Evolutionary conservation across 1,140 invertebrate species (phyloP).

Genomic region (Drosophila obscura): DNA sequence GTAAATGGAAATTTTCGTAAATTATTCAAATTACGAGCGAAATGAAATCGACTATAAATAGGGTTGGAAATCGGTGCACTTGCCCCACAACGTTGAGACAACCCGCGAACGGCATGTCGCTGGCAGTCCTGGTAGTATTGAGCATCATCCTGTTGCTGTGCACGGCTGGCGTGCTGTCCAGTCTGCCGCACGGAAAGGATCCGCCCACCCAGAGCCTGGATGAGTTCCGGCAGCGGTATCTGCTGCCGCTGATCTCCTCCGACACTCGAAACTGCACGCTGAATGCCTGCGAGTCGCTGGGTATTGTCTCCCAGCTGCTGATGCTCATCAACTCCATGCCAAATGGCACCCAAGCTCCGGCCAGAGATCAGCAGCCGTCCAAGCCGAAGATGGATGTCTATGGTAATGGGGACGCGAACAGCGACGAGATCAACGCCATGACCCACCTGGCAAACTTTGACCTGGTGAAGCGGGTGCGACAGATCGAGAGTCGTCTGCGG

Average conservation of each 20-base stretch:
- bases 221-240: slow-evolving; percentile 64
- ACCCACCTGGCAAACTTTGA: slow-evolving; percentile 53
- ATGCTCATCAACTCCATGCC: slow-evolving; percentile 62
- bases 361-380: background rate
- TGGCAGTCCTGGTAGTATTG: slow-evolving; percentile 6
- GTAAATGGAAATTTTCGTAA: slow-evolving; percentile 70
- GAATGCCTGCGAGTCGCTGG: slow-evolving; percentile 72
- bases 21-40: slow-evolving; percentile 61
- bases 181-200: slow-evolving; percentile 33
- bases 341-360: slow-evolving; percentile 31
- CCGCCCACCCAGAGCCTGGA: slow-evolving; percentile 47
- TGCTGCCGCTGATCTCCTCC: slow-evolving; percentile 58
- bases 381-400: background rate
- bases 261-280: slow-evolving; percentile 63
- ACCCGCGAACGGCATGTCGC: slow-evolving; percentile 38
- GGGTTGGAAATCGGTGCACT: background rate
- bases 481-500: slow-evolving; percentile 88
- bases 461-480: slow-evolving; percentile 75
- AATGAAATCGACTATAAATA: slow-evolving; percentile 53
- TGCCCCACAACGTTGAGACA: slow-evolving; percentile 15
- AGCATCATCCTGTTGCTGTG: slow-evolving; percentile 29
- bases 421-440: slow-evolving; percentile 37
- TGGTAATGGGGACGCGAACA: slow-evolving; percentile 16
- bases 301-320: slow-evolving; percentile 68
- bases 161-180: slow-evolving; percentile 6